Base-by-base conservation (phyloP, 2,113 vertebrate species). In the Eulemur rufifrons region DNA sequence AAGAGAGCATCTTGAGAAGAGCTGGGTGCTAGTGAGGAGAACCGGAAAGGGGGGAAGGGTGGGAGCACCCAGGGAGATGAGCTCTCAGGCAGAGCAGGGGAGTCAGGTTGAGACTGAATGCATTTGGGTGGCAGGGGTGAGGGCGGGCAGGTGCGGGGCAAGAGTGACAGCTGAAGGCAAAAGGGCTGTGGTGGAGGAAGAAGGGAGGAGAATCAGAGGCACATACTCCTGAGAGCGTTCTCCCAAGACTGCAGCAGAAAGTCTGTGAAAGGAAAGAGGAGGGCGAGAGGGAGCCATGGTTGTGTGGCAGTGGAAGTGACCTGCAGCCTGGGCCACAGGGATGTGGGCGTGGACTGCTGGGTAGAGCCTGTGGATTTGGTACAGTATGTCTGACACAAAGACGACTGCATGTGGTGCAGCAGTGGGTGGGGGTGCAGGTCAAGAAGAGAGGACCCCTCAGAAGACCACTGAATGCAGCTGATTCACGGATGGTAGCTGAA, bases 281-380 rank as follows among this genome's bases (percentile, higher is more conserved):
- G 18, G 83, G 50, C 8, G 50, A 12, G 25, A 3, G 13, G 56
- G 37, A 73, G 23, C 3, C n/a, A 25, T 6, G 21, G 5, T 13
- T 25, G 18, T 39, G 23, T 9, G n/a, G 37, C 10, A 25, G 23
- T 0, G 29, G 59, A 47, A 50, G 25, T 39, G 34, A 13, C 25
- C 3, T 59, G 27, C 7, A 3, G 21, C 3, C 6, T 52, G n/a
- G 2, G 8, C 8, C 69, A 25, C 10, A 20, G 63, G 29, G 45
- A 12, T 2, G 0, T 14, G 39, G 27, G 52, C n/a, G 2, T 2
- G 9, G 39, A 29, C 0, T 10, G 2, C 32, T n/a, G 50, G 27
- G 34, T 0, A 29, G 10, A 83, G 37, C 0, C 0, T 29, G 45
- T 0, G 17, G 52, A 52, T 10, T 39, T 59, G n/a, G 32, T 34